Conservation (phyloP, 2,797 vertebrate genomes). For the Hafferia zeledoni region DNA sequence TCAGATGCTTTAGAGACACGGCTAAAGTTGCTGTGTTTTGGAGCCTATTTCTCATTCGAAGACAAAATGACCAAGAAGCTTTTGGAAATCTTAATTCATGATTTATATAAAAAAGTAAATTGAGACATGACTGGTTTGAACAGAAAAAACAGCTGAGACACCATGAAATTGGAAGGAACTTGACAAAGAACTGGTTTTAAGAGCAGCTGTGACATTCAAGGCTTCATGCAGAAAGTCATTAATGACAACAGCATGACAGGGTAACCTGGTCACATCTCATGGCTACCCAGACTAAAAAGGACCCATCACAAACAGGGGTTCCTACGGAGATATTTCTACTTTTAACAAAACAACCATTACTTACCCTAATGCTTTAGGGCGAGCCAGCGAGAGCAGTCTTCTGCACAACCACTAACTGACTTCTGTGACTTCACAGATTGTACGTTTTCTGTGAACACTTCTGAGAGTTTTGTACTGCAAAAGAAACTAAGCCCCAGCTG, state of each 20-base stretch:
- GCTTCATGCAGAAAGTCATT: neutral
- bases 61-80: neutral
- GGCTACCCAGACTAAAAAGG: neutral
- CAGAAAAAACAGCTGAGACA: neutral
- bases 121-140: neutral
- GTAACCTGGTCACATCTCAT: neutral
- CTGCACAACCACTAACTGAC: neutral
- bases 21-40: neutral
- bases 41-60: neutral
- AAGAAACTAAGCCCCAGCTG: neutral
- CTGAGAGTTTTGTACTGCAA: neutral
- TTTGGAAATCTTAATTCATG: neutral
- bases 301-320: neutral
- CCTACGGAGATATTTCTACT: neutral
- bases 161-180: neutral
- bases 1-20: neutral
- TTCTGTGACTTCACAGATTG: neutral
- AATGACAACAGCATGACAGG: neutral
- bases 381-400: neutral
- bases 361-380: neutral
- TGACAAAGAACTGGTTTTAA: neutral
- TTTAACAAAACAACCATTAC: neutral
- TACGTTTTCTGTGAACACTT: neutral
- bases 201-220: neutral
- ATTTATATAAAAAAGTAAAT: slow-evolving; percentile 26